These are phyloP conservation scores for Pogonocichla stellata DNA, from an alignment of 2,113 vertebrate species.

Conservation along the genomic window DNA sequence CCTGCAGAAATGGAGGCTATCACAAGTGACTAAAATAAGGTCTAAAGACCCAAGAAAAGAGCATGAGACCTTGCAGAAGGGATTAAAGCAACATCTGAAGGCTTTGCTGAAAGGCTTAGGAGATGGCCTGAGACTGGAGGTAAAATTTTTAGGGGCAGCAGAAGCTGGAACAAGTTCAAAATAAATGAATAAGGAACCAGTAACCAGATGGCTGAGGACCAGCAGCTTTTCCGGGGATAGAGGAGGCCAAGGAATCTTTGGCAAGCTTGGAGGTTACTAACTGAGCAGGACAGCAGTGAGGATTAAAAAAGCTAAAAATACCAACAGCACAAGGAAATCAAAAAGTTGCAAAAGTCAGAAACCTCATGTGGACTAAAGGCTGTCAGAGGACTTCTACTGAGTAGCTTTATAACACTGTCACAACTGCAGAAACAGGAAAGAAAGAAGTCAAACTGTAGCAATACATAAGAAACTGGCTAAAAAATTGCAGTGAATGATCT, in stretches of 20 bases:
- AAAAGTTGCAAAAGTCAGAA: constrained; percentile 51
- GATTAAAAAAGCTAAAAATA: constrained; percentile 66
- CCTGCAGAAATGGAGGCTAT: constrained; percentile 42
- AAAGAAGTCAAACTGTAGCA: neutral
- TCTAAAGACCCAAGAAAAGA: constrained; percentile 37
- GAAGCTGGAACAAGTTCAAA: constrained; percentile 54
- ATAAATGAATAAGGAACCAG: constrained; percentile 63
- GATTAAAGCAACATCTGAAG: constrained; percentile 61
- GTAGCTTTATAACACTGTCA: neutral
- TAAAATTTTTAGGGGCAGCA: constrained; percentile 43
- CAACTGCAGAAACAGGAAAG: neutral
- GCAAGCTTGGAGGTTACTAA: constrained; percentile 60
- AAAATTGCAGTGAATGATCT: neutral
- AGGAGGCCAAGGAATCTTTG: constrained; percentile 65
- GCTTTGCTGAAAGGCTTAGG: constrained; percentile 48
- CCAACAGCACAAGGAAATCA: constrained; percentile 54
- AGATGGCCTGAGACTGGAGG: constrained; percentile 53
- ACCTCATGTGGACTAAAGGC: neutral
- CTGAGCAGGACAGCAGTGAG: constrained; percentile 19
- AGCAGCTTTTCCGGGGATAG: constrained; percentile 65
- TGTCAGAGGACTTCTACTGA: neutral
- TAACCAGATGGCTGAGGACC: constrained; percentile 65
- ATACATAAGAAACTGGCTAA: neutral
- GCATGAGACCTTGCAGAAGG: constrained; percentile 44
- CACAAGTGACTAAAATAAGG: constrained; percentile 41